A percentile compares a stretch with the other conserved stretches of the same genome.
phyloP scores from a whole-genome alignment of 2,888 invertebrate genomes.

The Acanthacorydalis orientalis region DNA sequence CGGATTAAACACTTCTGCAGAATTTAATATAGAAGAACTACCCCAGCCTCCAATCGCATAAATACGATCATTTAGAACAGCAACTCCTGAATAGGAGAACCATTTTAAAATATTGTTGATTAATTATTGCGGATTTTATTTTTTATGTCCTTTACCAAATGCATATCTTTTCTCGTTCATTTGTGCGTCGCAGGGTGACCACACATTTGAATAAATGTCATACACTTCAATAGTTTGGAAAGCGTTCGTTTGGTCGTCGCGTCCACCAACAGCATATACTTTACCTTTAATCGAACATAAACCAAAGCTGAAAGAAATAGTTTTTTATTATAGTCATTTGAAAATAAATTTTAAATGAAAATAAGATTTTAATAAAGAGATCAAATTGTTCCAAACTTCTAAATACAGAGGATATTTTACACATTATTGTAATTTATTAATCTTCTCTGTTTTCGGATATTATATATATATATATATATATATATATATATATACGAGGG shows the following conservation, averaged over 20 bases:
- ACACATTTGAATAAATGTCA: slow-evolving; percentile 66
- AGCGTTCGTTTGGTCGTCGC: slow-evolving; percentile 75
- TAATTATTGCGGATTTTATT: not conserved
- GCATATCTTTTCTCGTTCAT: slow-evolving; percentile 87
- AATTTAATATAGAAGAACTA: slow-evolving; percentile 79
- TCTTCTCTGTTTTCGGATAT: too few species aligned
- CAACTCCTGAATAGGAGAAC: slow-evolving; percentile 42
- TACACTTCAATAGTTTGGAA: slow-evolving; percentile 85
- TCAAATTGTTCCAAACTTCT: too few species aligned
- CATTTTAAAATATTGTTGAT: not conserved
- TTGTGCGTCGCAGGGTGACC: slow-evolving; percentile 62
- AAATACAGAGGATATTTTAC: too few species aligned
- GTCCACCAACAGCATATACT: slow-evolving; percentile 80
- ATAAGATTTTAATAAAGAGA: too few species aligned
- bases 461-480: too few species aligned
- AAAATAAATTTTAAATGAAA: too few species aligned
- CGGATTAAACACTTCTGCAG: slow-evolving; percentile 79
- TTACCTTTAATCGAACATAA: slow-evolving; percentile 61
- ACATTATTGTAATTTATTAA: too few species aligned
- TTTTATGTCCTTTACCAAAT: slow-evolving; percentile 30
- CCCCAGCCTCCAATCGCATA: slow-evolving; percentile 90
- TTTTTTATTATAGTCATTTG: not conserved
- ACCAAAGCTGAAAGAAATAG: slow-evolving; percentile 36
- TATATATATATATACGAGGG: too few species aligned
- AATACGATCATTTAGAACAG: slow-evolving; percentile 70